A percentile compares a stretch with the other conserved stretches of the same genome.
Conservation (phyloP, 2,113 vertebrate genomes). For the Dasyornis broadbenti region DNA sequence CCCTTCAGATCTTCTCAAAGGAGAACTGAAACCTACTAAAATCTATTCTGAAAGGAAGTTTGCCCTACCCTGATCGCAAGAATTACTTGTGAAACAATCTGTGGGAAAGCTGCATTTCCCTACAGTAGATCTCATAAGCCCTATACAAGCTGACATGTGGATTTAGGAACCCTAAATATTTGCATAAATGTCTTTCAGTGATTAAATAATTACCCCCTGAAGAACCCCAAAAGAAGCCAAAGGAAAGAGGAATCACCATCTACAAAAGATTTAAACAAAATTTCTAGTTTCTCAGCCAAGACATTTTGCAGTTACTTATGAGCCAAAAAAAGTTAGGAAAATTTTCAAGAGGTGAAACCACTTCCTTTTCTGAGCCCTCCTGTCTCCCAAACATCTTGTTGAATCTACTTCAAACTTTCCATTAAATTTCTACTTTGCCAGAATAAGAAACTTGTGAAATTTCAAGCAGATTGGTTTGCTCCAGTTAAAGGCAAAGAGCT, state of each 20-base stretch:
- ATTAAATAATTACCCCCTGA: constrained; percentile 24
- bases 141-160: neutral
- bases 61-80: neutral
- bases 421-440: constrained; percentile 17
- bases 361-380: constrained; percentile 26
- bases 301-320: neutral
- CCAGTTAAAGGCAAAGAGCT: neutral
- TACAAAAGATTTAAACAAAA: constrained; percentile 24
- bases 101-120: neutral
- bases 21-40: neutral
- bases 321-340: constrained; percentile 10
- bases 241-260: constrained; percentile 2
- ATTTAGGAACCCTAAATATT: constrained; percentile 17
- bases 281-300: constrained; percentile 22
- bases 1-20: neutral
- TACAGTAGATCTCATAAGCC: neutral
- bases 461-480: neutral
- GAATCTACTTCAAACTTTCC: constrained; percentile 35
- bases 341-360: neutral
- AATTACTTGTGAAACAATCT: neutral
- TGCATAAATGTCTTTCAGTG: neutral
- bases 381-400: constrained; percentile 19
- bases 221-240: constrained; percentile 19
- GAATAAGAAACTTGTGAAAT: neutral
- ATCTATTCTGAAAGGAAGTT: neutral